Conservation (phyloP, 2,888 invertebrate genomes). For the Chrysina gloriosa region DNA sequence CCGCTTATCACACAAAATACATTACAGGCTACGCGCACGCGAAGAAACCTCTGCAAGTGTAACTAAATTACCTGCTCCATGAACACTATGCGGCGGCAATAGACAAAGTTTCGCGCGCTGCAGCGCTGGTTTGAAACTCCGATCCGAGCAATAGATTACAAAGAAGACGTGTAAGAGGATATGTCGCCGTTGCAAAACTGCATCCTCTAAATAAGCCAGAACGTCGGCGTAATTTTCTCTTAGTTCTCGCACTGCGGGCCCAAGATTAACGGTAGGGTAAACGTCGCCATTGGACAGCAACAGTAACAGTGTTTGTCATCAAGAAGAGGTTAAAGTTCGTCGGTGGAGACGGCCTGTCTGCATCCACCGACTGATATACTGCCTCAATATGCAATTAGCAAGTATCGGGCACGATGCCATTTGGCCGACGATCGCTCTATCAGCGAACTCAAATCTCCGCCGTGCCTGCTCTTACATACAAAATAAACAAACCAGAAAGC, state of each 20-base stretch:
- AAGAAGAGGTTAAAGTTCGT: slow-evolving; percentile 24
- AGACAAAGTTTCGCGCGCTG: slow-evolving; percentile 18
- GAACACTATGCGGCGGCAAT: background rate
- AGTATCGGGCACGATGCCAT: slow-evolving; percentile 34
- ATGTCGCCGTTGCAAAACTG: slow-evolving; percentile 7
- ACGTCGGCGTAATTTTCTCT: slow-evolving; percentile 9
- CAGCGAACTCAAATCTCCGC: background rate
- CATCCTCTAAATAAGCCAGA: slow-evolving; percentile 5
- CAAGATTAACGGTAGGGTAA: slow-evolving; percentile 25
- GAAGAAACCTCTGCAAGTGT: slow-evolving; percentile 18
- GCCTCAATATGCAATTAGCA: slow-evolving; percentile 25
- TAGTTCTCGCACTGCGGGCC: background rate
- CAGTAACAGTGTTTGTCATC: slow-evolving; percentile 20
- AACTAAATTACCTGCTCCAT: slow-evolving; percentile 5
- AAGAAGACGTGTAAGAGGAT: background rate
- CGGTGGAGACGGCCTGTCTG: slow-evolving; percentile 14
- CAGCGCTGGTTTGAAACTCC: slow-evolving; percentile 15
- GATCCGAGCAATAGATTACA: slow-evolving; percentile 22
- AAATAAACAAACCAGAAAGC: slow-evolving; percentile 3
- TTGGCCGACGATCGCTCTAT: slow-evolving; percentile 13
- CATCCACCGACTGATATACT: slow-evolving; percentile 7
- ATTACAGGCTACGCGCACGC: background rate
- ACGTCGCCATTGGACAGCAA: slow-evolving; percentile 7
- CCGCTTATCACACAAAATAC: background rate
- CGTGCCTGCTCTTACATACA: background rate